Conservation (phyloP, 2,888 invertebrate species). For the Ganaspis brasiliensis region DNA sequence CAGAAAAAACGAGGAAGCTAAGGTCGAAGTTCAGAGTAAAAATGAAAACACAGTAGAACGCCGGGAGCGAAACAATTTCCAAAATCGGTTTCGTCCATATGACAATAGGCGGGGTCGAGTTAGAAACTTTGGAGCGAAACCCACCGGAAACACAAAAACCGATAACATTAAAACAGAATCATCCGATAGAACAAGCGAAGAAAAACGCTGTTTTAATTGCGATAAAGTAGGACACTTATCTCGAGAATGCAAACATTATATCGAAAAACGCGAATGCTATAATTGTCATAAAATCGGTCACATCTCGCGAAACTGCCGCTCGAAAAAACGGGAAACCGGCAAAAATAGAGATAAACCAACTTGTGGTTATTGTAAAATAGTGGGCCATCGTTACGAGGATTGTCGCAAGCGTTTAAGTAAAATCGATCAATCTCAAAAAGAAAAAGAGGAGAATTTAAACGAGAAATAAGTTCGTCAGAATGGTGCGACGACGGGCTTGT, state of each 20-base stretch:
- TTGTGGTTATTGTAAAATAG: neutral
- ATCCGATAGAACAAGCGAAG: neutral
- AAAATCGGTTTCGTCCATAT: neutral
- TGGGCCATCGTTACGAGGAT: neutral
- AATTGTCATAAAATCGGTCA: neutral
- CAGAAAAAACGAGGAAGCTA: neutral
- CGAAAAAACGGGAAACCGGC: neutral
- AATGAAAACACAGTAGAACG: neutral
- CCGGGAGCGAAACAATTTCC: neutral
- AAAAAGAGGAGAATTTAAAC: neutral
- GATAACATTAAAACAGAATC: neutral
- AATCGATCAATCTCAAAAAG: neutral
- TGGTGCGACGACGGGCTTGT: slow-evolving; percentile 6
- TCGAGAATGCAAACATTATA: neutral
- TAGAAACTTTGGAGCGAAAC: neutral
- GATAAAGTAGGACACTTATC: neutral
- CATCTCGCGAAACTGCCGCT: neutral
- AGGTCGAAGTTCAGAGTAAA: neutral
- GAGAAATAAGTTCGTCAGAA: neutral
- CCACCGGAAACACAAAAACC: neutral
- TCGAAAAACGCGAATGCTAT: neutral
- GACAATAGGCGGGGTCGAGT: neutral
- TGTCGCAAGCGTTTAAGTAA: neutral
- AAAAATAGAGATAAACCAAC: neutral
- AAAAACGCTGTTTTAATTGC: neutral